Percentiles rank a stretch among this genome's conserved stretches.
These are phyloP conservation scores for Taxidea taxus DNA, from an alignment of 2,113 vertebrate species.

Conservation along the genomic window DNA sequence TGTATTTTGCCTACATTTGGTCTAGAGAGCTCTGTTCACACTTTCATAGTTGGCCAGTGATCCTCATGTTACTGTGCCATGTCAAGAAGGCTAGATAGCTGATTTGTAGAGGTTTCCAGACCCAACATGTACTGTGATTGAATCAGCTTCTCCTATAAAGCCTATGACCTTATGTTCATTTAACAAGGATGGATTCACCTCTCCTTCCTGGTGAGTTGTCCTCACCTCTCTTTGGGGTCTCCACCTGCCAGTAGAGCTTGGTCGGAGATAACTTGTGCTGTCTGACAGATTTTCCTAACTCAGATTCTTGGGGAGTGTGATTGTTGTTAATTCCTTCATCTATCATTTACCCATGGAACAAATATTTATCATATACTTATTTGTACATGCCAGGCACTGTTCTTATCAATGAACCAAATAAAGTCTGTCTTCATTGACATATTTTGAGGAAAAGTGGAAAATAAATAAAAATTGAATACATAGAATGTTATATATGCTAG, in stretches of 20 bases:
- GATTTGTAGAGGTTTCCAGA: not conserved
- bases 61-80: not conserved
- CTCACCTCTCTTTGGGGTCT: not conserved
- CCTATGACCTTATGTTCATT: not conserved
- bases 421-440: not conserved
- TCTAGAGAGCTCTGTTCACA: not conserved
- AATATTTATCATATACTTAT: not conserved
- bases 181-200: not conserved
- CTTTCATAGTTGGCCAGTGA: not conserved
- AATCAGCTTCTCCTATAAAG: not conserved
- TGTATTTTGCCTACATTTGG: not conserved
- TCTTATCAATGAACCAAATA: not conserved
- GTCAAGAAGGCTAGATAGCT: not conserved
- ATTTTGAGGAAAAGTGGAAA: not conserved
- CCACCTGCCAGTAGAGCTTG: not conserved
- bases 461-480: not conserved
- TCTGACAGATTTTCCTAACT: not conserved
- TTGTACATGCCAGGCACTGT: not conserved
- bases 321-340: not conserved
- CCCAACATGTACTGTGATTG: accelerated
- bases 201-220: not conserved
- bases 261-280: not conserved
- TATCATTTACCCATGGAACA: not conserved
- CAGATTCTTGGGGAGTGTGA: not conserved
- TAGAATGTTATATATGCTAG: not conserved